phyloP scores from a whole-genome alignment of 2,113 vertebrate genomes.

The Vidua chalybeata region DNA sequence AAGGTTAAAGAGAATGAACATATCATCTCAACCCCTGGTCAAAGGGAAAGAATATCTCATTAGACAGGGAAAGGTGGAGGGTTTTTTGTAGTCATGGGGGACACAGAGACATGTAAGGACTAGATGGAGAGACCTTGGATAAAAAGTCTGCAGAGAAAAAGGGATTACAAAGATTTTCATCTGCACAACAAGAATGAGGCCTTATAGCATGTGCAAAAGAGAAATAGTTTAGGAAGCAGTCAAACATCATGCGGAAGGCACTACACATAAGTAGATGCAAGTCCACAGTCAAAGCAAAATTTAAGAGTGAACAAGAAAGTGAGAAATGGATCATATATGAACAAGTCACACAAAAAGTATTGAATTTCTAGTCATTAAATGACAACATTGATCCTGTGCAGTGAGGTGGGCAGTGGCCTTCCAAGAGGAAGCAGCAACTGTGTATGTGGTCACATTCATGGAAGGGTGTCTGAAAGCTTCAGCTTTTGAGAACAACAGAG shows the following conservation, averaged over 20 bases:
- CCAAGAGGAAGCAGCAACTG: background rate
- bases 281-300: background rate
- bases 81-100: fast-evolving
- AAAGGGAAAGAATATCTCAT: background rate
- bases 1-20: background rate
- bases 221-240: background rate
- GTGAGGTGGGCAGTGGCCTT: background rate
- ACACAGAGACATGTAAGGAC: background rate
- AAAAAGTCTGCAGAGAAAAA: background rate
- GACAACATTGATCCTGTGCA: background rate
- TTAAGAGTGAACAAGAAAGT: background rate
- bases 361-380: background rate
- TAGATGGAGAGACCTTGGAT: background rate
- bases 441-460: fast-evolving
- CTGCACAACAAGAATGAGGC: background rate
- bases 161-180: background rate
- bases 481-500: background rate
- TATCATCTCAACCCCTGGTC: no score
- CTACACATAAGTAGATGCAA: background rate
- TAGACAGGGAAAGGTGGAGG: background rate
- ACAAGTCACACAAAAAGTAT: background rate
- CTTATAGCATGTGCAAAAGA: background rate
- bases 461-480: background rate
- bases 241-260: background rate
- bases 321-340: background rate